These are phyloP conservation scores for Eublepharis macularius DNA, from an alignment of 2,113 vertebrate species.

Conservation along the genomic window DNA sequence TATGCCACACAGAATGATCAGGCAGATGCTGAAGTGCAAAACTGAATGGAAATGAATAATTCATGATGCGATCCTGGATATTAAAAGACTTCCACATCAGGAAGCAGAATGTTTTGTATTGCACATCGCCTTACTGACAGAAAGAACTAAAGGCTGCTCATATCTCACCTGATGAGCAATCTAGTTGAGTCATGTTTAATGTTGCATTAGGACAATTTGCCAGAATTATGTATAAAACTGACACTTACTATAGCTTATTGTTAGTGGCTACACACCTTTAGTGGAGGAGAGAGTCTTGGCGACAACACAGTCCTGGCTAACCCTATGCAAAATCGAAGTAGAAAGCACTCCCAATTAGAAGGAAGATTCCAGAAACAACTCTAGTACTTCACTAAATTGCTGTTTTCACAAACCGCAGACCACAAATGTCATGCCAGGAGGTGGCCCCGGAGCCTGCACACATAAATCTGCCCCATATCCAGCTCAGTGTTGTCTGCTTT, in stretches of 20 bases:
- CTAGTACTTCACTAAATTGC: neutral
- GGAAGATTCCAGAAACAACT: neutral
- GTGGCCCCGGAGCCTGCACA: neutral
- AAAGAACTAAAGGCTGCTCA: conserved; percentile 12
- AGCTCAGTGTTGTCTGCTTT: too few relatives aligned
- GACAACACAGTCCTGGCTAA: conserved; percentile 51
- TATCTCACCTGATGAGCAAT: conserved; percentile 31
- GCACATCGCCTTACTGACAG: neutral
- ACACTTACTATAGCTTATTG: conserved; percentile 34
- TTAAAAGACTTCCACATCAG: neutral
- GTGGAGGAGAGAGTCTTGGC: conserved; percentile 47
- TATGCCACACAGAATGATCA: conserved; percentile 24
- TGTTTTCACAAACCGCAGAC: neutral
- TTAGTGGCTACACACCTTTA: conserved; percentile 35
- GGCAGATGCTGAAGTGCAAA: conserved; percentile 7
- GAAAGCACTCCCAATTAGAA: neutral
- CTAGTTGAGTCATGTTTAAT: conserved; percentile 45
- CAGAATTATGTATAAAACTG: conserved; percentile 19
- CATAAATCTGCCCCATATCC: too few relatives aligned
- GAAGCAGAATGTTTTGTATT: conserved; percentile 18
- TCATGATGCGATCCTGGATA: conserved; percentile 19
- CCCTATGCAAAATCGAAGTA: conserved; percentile 26
- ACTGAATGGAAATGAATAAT: conserved; percentile 33
- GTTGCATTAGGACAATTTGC: conserved; percentile 56
- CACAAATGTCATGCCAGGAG: neutral